Percentiles rank a stretch among this genome's conserved stretches.
These are phyloP conservation scores for Thunnus albacares DNA, from an alignment of 2,797 vertebrate species.

Conservation along the genomic window DNA sequence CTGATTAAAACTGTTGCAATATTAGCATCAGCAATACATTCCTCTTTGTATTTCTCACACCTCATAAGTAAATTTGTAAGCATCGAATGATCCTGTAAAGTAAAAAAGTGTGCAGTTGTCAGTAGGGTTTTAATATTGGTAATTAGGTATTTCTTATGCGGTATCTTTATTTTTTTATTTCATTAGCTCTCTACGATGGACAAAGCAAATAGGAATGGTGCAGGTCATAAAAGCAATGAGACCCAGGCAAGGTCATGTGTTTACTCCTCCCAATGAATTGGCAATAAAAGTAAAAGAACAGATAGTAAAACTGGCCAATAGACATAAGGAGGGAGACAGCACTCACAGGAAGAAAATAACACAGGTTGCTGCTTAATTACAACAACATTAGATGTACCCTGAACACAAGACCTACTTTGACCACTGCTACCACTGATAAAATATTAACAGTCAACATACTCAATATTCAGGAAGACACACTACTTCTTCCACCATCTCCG, in stretches of 20 bases:
- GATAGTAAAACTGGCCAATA: constrained; percentile 34
- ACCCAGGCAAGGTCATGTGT: constrained; percentile 38
- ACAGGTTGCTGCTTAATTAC: constrained; percentile 42
- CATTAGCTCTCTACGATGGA: constrained; percentile 25
- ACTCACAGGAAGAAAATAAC: constrained; percentile 11
- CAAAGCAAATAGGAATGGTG: constrained; percentile 22
- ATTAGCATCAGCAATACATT: constrained; percentile 28
- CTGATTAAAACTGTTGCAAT: constrained; percentile 61
- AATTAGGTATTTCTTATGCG: constrained; percentile 44
- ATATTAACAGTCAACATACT: constrained; percentile 54
- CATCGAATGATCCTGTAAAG: constrained; percentile 44
- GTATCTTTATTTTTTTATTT: constrained; percentile 23
- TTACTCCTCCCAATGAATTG: constrained; percentile 54
- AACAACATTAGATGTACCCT: constrained; percentile 9
- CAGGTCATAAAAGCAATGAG: constrained; percentile 34
- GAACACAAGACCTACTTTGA: constrained; percentile 24
- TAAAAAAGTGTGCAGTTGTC: constrained; percentile 40
- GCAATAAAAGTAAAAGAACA: constrained; percentile 52
- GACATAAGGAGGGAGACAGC: constrained; percentile 17
- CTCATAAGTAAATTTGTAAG: constrained; percentile 39
- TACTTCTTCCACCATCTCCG: constrained; percentile 18
- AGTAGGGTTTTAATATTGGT: constrained; percentile 50
- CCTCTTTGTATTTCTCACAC: constrained; percentile 12
- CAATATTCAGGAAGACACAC: constrained; percentile 52
- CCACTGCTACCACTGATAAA: constrained; percentile 35